Base-by-base conservation (phyloP, 2,797 vertebrate species). In the Selene dorsalis region DNA sequence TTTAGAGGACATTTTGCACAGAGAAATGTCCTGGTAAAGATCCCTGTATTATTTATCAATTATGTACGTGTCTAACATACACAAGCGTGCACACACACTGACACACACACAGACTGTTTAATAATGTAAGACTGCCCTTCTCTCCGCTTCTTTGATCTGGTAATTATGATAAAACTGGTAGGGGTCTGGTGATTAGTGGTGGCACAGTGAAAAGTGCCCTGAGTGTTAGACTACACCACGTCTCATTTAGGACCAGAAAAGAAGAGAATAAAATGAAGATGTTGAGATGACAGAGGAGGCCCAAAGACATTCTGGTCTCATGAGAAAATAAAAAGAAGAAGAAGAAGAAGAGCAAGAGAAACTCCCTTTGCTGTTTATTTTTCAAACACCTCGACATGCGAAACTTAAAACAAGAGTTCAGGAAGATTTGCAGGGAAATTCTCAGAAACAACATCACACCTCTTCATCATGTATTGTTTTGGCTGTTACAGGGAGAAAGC, bases 121-220 rank as follows among this genome's bases (percentile, higher is more conserved):
- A 93, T 89, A 88, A 88, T 91, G 88, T 77, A 91, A 79, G 82
- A 82, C 82, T 88, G 86, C 69, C 82, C 87, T 91, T 89, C 79
- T 89, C 83, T 89, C 57, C 14, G 41, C 72, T 82, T 84, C 90
- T 92, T 90, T 92, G 88, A 93, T 92, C 91, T 86, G 83, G 86
- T 92, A 92, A 92, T 93, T 91, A 91, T 83, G 82, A 89, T 87
- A 82, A 87, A 89, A 83, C 75, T 88, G 69, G 84, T 83, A 39
- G 84, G 81, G 88, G 85, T 91, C 88, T 88, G 73, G 76, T 89
- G 77, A 91, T 93, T 90, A 91, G 87, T 43, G 50, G 59, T 70
- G 81, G 78, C 86, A 89, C 74, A 80, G 82, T 74, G 77, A 75
- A 76, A 69, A 83, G 60, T 18, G 82, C 82, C 82, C 82, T 41